A percentile compares a stretch with the other conserved stretches of the same genome.
Evolutionary conservation across 2,113 vertebrate genomes (phyloP).

Genomic region (Heterotilapia buettikoferi): DNA sequence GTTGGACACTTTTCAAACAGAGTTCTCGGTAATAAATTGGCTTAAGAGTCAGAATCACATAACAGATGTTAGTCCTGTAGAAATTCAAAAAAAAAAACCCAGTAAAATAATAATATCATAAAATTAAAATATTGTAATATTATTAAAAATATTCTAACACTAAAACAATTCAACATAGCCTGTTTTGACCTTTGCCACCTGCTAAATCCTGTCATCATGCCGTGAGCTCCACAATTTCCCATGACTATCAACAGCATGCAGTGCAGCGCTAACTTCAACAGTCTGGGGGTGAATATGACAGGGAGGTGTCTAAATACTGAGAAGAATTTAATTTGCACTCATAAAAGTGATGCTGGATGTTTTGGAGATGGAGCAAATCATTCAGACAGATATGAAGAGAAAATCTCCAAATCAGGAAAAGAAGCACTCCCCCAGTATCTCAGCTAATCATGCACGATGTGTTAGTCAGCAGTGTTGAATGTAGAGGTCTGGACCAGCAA

Average conservation of each 20-base stretch:
- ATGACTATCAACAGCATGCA: rapidly evolving
- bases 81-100: no score
- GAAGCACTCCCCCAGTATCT: neutral
- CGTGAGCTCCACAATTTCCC: neutral
- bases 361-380: neutral
- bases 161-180: neutral
- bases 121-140: neutral
- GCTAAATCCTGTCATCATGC: neutral
- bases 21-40: no score
- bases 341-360: neutral
- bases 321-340: neutral
- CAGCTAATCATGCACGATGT: rapidly evolving
- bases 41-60: no score
- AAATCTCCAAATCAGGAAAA: neutral
- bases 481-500: neutral
- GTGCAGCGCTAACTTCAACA: neutral
- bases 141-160: neutral
- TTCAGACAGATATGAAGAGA: neutral
- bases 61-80: no score
- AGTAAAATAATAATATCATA: neutral
- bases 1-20: no score
- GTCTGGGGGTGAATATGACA: neutral
- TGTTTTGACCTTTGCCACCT: neutral
- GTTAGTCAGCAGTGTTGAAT: neutral
- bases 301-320: neutral